Conservation (phyloP, 2,888 invertebrate species). For the Galerucella calmariensis region DNA sequence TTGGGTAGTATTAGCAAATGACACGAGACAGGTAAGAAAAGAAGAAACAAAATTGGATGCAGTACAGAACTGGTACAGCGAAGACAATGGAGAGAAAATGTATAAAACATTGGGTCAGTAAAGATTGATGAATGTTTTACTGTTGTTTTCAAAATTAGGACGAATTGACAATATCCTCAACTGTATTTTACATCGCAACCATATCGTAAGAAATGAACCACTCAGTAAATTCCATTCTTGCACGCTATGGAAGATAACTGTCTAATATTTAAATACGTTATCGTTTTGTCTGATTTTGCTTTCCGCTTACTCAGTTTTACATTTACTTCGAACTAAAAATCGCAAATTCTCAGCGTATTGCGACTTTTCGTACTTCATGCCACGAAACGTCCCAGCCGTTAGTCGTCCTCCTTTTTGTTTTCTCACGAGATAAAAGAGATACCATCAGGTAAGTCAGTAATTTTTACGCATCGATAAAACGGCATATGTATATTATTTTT, state of each 20-base stretch:
- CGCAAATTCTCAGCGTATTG: neutral
- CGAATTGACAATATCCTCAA: conserved; percentile 9
- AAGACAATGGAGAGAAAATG: too few relatives aligned
- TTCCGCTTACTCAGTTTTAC: conserved; percentile 3
- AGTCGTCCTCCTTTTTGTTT: neutral
- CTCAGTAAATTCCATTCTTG: conserved; percentile 5
- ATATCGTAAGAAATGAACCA: conserved; percentile 1
- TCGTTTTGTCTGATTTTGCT: conserved; percentile 11
- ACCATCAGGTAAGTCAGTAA: neutral
- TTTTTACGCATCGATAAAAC: neutral
- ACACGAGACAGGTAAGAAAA: too few relatives aligned
- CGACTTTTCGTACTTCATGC: neutral
- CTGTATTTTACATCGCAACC: neutral
- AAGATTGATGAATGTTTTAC: neutral
- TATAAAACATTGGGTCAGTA: too few relatives aligned
- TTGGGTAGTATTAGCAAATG: too few relatives aligned
- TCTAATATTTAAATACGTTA: conserved; percentile 2
- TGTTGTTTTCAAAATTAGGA: neutral
- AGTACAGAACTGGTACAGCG: too few relatives aligned
- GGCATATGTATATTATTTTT: too few relatives aligned
- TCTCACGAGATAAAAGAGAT: conserved; percentile 7
- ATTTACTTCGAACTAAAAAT: conserved; percentile 7
- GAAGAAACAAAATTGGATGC: too few relatives aligned
- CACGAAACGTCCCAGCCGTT: neutral
- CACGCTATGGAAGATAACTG: conserved; percentile 14